Percentiles rank a stretch among this genome's conserved stretches.
Evolutionary conservation across 2,888 invertebrate species (phyloP).

Genomic region (Stenodera caucasica): DNA sequence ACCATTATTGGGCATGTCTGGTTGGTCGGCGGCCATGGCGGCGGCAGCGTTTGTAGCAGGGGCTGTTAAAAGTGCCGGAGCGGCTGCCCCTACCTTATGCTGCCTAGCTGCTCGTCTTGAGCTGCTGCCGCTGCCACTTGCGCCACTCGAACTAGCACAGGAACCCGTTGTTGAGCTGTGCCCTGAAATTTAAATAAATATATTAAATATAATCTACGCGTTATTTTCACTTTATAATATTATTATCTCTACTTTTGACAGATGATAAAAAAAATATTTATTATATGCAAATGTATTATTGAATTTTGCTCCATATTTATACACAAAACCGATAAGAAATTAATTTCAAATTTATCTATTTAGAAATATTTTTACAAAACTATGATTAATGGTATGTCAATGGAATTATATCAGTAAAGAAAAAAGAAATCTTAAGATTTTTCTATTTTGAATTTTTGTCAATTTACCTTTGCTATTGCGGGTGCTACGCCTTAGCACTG

Average conservation of each 20-base stretch:
- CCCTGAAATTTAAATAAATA: slow-evolving; percentile 39
- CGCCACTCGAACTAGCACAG: slow-evolving; percentile 63
- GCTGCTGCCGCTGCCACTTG: slow-evolving; percentile 56
- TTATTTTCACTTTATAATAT: background rate
- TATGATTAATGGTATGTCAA: background rate
- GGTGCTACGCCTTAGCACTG: slow-evolving; percentile 58
- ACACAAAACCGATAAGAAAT: background rate
- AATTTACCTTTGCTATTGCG: slow-evolving; percentile 56
- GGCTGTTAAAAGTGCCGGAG: slow-evolving; percentile 47
- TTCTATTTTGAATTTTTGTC: too few species aligned
- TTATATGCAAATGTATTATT: background rate
- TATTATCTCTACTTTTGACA: background rate
- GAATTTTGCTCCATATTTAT: background rate
- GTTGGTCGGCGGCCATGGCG: slow-evolving; percentile 53
- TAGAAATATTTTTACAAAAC: too few species aligned
- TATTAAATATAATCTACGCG: background rate
- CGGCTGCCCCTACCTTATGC: slow-evolving; percentile 53
- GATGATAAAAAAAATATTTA: background rate
- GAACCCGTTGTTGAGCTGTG: slow-evolving; percentile 64
- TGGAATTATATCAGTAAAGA: background rate
- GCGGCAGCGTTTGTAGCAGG: slow-evolving; percentile 41
- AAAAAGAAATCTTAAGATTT: too few species aligned
- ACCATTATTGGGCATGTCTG: slow-evolving; percentile 52
- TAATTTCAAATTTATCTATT: background rate
- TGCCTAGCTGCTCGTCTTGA: slow-evolving; percentile 53